A percentile compares a stretch with the other conserved stretches of the same genome.
Evolutionary conservation across 2,797 vertebrate genomes (phyloP).

Genomic region (Hypotaenidia philippensis): DNA sequence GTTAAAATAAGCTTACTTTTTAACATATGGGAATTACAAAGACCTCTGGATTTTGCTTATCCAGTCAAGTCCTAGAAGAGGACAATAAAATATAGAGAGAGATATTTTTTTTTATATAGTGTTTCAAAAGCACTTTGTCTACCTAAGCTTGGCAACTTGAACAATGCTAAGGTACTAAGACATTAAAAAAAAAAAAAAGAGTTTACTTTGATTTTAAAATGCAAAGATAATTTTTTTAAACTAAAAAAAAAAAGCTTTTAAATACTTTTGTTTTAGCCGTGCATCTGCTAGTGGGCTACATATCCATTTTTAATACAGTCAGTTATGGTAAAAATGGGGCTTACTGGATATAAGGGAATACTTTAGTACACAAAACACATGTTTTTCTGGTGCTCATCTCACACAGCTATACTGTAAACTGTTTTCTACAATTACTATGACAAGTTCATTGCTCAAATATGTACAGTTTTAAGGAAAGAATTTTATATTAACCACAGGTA

Average conservation of each 20-base stretch:
- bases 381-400: constrained; percentile 89
- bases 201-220: constrained; percentile 81
- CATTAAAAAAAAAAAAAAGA: constrained; percentile 67
- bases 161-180: constrained; percentile 82
- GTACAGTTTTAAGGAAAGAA: constrained; percentile 67
- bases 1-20: constrained; percentile 78
- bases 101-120: constrained; percentile 82
- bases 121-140: constrained; percentile 91
- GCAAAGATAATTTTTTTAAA: constrained; percentile 77
- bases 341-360: constrained; percentile 83
- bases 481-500: constrained; percentile 76
- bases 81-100: constrained; percentile 76
- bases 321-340: constrained; percentile 69
- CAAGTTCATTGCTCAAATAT: constrained; percentile 75
- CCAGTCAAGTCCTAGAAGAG: constrained; percentile 77
- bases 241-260: constrained; percentile 74
- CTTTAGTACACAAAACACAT: constrained; percentile 74
- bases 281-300: constrained; percentile 76
- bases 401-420: constrained; percentile 78
- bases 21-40: constrained; percentile 76
- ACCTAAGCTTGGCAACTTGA: constrained; percentile 84
- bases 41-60: constrained; percentile 78
- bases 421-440: constrained; percentile 71
- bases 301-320: constrained; percentile 76
- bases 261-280: constrained; percentile 78